Evolutionary conservation across 2,113 vertebrate species (phyloP).

Genomic region (Corythornis vintsioides): DNA sequence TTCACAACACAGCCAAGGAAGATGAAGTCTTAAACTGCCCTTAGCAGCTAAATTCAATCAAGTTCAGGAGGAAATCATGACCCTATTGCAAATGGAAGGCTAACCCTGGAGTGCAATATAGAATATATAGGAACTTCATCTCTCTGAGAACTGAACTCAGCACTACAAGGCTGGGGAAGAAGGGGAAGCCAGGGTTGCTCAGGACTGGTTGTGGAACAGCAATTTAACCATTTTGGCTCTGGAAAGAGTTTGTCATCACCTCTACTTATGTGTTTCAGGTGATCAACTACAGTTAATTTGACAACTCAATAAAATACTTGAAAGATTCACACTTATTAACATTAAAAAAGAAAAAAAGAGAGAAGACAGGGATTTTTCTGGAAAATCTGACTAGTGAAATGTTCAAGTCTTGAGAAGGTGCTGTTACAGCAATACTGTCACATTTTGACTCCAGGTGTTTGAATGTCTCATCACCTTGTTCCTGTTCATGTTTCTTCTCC

Average conservation of each 20-base stretch:
- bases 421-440: neutral
- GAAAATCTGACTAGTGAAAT: neutral
- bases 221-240: neutral
- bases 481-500: neutral
- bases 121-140: neutral
- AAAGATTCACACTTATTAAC: neutral
- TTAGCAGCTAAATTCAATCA: neutral
- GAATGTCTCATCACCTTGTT: neutral
- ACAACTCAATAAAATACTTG: neutral
- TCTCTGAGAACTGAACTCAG: neutral
- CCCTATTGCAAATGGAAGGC: neutral
- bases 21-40: neutral
- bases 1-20: neutral
- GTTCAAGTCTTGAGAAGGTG: neutral
- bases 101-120: neutral
- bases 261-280: neutral
- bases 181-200: neutral
- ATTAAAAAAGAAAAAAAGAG: neutral
- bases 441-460: neutral
- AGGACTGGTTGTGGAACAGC: neutral
- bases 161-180: neutral
- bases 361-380: neutral
- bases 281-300: neutral
- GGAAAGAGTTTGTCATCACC: neutral
- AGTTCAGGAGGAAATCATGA: neutral